Evolutionary conservation across 1,140 invertebrate genomes (phyloP).

Genomic region (Monomorium pharaonis): DNA sequence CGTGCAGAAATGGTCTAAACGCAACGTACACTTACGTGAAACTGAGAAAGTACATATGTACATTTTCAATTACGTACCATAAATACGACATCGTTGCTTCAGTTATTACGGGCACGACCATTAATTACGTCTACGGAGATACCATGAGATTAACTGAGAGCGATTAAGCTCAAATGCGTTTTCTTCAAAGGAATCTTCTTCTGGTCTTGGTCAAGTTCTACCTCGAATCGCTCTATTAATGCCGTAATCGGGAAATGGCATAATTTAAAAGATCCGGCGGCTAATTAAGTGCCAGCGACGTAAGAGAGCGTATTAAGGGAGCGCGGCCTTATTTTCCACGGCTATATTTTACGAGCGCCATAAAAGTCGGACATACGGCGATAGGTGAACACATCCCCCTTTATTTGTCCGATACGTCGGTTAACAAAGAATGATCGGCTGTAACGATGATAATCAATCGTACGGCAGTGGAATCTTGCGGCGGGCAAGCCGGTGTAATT

Average conservation of each 20-base stretch:
- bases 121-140: slow-evolving; percentile 30
- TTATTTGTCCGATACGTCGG: slow-evolving; percentile 46
- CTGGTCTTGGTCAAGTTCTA: neutral
- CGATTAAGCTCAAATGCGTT: slow-evolving; percentile 27
- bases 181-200: slow-evolving; percentile 20
- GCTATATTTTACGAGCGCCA: slow-evolving; percentile 20
- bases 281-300: slow-evolving; percentile 35
- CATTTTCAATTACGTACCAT: slow-evolving; percentile 23
- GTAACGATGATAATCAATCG: slow-evolving; percentile 54
- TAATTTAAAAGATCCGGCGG: slow-evolving; percentile 28
- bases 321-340: neutral
- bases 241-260: slow-evolving; percentile 22
- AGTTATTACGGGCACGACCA: neutral
- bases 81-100: slow-evolving; percentile 10
- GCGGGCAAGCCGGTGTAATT: slow-evolving; percentile 28
- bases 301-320: neutral
- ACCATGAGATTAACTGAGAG: slow-evolving; percentile 7
- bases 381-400: slow-evolving; percentile 1
- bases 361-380: slow-evolving; percentile 26
- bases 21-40: neutral
- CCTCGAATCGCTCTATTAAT: slow-evolving; percentile 28
- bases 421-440: slow-evolving; percentile 46
- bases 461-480: neutral
- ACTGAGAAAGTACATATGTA: neutral
- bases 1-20: neutral